A percentile compares a stretch with the other conserved stretches of the same genome.
phyloP scores from a whole-genome alignment of 2,888 invertebrate genomes.

The Helleia helle region DNA sequence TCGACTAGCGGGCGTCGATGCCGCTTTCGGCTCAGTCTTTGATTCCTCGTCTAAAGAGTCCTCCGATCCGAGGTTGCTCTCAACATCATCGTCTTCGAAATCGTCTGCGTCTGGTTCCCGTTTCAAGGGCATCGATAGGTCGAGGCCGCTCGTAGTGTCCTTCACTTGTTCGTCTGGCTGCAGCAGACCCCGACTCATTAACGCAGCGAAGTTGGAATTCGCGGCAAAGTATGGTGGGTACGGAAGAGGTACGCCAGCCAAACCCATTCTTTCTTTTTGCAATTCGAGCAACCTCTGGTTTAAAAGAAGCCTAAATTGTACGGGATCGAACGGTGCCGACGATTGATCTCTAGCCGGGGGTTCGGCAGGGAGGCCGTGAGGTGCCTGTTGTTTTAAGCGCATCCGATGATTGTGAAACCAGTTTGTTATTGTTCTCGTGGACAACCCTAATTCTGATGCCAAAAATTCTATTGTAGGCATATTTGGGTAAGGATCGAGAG shows the following conservation, averaged over 20 bases:
- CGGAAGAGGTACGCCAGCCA: slow-evolving; percentile 83
- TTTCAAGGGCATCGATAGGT: slow-evolving; percentile 90
- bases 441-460: slow-evolving; percentile 91
- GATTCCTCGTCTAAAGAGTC: slow-evolving; percentile 75
- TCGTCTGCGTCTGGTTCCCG: slow-evolving; percentile 84
- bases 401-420: slow-evolving; percentile 99
- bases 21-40: slow-evolving; percentile 72
- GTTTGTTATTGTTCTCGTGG: slow-evolving; percentile 97
- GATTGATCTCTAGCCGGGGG: slow-evolving; percentile 84
- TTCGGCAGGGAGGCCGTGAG: slow-evolving; percentile 83
- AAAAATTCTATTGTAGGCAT: slow-evolving; percentile 96
- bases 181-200: slow-evolving; percentile 79
- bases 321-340: slow-evolving; percentile 89
- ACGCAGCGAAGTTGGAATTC: slow-evolving; percentile 83
- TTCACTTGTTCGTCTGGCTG: slow-evolving; percentile 77
- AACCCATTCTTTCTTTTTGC: slow-evolving; percentile 87
- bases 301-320: slow-evolving; percentile 90
- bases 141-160: slow-evolving; percentile 89
- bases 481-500: slow-evolving; percentile 97
- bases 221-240: slow-evolving; percentile 86
- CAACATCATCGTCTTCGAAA: slow-evolving; percentile 86
- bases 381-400: slow-evolving; percentile 94
- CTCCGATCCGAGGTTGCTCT: slow-evolving; percentile 83
- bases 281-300: slow-evolving; percentile 92
- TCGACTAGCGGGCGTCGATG: slow-evolving; percentile 57